Evolutionary conservation across 2,113 vertebrate genomes (phyloP), one percentile per base, ranked within the genome.

Genomic region (Toxostoma redivivum): DNA sequence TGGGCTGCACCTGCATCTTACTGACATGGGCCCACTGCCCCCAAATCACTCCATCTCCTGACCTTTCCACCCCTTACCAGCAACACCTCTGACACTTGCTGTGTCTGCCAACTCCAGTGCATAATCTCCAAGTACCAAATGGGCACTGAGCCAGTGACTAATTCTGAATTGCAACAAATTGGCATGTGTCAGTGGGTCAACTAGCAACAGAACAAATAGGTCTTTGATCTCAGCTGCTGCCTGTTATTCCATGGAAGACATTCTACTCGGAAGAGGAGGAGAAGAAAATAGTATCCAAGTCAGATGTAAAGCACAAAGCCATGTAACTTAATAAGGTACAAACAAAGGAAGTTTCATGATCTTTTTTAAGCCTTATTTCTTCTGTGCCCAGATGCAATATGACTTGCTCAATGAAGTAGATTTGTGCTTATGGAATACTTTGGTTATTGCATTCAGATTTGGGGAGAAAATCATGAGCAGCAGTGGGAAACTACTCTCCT

Each of bases 161-260:
- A 94, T 88, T 88, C 38, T 73, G 54, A 90, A 83, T 62, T 86
- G 76, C 67, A 92, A 84, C 51, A 83, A 69, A 93, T 30, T 83
- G 82, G 67, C 66, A 80, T 83, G 38, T 92, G 58, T 40, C 82
- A 94, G 24, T 62, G 54, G 88, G 58, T 70, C 62, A 88, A 54
- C 62, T 37, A 90, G 57, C 53, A 93, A 73, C 31, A 90, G 67
- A 90, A 94, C 79, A 96, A 90, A 40, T 2, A 81, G 23, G 60
- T 20, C 85, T 86, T 81, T 83, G 64, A 77, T 83, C 61, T 86
- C 67, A 6, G 45, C 33, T 1, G 0, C 42, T 82, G 71, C 50
- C 67, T 76, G 20, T 57, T 81, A 67, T 86, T 95, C 60, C 58
- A 31, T 4, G 4, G 66, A 88, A 85, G 57, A 80, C 15, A 25